These are phyloP conservation scores for Aspiorhynchus laticeps DNA, from an alignment of 2,113 vertebrate genomes.

Conservation along the genomic window DNA sequence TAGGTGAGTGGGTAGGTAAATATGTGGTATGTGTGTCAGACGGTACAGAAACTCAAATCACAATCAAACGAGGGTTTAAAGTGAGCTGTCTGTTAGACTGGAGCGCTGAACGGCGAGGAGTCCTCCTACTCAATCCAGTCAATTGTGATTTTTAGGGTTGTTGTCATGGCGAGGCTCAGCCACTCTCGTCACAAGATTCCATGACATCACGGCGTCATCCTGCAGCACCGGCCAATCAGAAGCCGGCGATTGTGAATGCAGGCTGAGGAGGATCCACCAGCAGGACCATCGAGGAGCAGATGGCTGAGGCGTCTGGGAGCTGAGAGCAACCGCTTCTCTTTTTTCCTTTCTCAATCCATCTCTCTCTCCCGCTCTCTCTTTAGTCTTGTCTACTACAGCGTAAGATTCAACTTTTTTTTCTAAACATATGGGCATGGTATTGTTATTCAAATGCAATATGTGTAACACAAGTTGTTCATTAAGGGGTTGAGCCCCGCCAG, in stretches of 20 bases:
- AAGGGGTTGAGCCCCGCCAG: conserved; percentile 5
- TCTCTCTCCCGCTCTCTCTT: conserved; percentile 21
- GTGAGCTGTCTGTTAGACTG: background rate
- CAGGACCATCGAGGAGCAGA: conserved; percentile 51
- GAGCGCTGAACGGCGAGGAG: background rate
- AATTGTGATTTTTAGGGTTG: background rate
- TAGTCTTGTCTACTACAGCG: background rate
- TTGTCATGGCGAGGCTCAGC: conserved; percentile 15
- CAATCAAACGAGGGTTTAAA: background rate
- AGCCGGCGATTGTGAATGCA: conserved; percentile 32
- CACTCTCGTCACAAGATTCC: conserved; percentile 40
- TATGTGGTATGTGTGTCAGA: background rate
- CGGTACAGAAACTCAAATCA: conserved; percentile 18
- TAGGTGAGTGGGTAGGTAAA: background rate
- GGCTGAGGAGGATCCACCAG: conserved; percentile 41
- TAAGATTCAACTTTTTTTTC: background rate
- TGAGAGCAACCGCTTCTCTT: conserved; percentile 15
- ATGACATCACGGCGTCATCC: conserved; percentile 47
- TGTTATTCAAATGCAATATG: conserved; percentile 23
- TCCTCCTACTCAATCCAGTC: conserved; percentile 9
- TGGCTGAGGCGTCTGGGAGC: conserved; percentile 53
- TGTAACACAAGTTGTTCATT: background rate
- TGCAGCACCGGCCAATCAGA: conserved; percentile 33
- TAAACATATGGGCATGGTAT: conserved; percentile 29
- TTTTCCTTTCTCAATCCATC: conserved; percentile 2